phyloP scores from a whole-genome alignment of 2,888 invertebrate genomes.

The Chorisops tibialis region DNA sequence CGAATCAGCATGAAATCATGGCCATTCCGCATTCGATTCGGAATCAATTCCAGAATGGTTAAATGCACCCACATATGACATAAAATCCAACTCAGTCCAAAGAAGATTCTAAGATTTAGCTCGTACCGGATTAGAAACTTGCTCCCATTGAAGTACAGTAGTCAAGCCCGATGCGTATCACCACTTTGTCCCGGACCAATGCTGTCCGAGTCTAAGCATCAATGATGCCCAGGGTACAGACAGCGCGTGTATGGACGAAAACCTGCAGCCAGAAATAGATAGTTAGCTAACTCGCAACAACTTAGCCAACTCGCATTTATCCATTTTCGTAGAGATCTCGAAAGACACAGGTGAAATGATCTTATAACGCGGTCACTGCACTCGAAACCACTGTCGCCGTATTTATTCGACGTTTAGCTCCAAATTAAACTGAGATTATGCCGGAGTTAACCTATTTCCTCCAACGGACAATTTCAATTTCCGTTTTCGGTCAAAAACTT shows the following conservation, averaged over 20 bases:
- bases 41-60: too few relatives aligned
- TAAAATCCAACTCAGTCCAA: too few relatives aligned
- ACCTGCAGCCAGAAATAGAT: background rate
- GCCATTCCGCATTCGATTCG: too few relatives aligned
- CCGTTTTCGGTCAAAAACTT: background rate
- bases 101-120: too few relatives aligned
- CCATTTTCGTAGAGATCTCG: background rate
- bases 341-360: conserved; percentile 1
- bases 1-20: too few relatives aligned
- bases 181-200: too few relatives aligned
- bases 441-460: background rate
- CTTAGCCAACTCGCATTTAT: background rate
- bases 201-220: too few relatives aligned
- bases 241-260: background rate
- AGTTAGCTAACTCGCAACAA: background rate
- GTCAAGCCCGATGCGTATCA: too few relatives aligned
- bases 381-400: background rate
- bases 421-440: conserved; percentile 3
- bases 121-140: too few relatives aligned
- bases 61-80: too few relatives aligned
- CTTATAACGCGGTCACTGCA: conserved; percentile 6
- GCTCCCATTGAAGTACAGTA: too few relatives aligned
- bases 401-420: background rate
- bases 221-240: background rate
- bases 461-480: background rate